These are phyloP conservation scores for Tetrao urogallus DNA, from an alignment of 2,113 vertebrate genomes.

Conservation along the genomic window DNA sequence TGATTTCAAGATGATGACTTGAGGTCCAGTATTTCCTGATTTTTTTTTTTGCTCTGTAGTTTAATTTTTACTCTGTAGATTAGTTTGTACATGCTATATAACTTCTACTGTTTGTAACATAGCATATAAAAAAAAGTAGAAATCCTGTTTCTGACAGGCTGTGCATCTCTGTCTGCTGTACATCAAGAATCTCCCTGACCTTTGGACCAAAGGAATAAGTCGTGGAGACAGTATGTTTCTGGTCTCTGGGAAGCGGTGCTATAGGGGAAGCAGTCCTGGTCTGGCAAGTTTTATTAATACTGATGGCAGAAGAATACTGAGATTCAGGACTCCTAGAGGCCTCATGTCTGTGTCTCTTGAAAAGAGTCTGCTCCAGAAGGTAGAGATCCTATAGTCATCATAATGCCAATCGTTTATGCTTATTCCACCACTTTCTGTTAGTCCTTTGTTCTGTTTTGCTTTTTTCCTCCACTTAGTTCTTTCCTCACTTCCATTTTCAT, in stretches of 20 bases:
- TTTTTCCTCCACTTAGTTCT: fast-evolving
- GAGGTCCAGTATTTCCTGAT: background rate
- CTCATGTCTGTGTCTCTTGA: background rate
- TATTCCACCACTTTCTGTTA: background rate
- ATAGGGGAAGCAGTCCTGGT: background rate
- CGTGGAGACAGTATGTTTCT: background rate
- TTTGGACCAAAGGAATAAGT: background rate
- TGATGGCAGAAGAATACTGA: fast-evolving
- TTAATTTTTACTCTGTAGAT: background rate
- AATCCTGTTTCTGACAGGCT: background rate
- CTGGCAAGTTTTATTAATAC: background rate
- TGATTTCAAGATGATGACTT: background rate
- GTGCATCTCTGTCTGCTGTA: background rate
- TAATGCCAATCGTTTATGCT: background rate
- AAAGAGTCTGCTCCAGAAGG: background rate
- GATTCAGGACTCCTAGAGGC: background rate
- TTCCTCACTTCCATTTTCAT: background rate
- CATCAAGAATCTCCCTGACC: background rate
- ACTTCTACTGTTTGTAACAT: background rate
- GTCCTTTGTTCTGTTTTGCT: background rate
- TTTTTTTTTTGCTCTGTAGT: background rate
- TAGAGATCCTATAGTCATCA: background rate
- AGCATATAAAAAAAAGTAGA: background rate
- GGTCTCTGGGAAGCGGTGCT: background rate
- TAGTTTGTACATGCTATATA: background rate